A percentile compares a stretch with the other conserved stretches of the same genome.
These are phyloP conservation scores for Sericinus montela DNA, from an alignment of 2,888 invertebrate species.

Conservation along the genomic window DNA sequence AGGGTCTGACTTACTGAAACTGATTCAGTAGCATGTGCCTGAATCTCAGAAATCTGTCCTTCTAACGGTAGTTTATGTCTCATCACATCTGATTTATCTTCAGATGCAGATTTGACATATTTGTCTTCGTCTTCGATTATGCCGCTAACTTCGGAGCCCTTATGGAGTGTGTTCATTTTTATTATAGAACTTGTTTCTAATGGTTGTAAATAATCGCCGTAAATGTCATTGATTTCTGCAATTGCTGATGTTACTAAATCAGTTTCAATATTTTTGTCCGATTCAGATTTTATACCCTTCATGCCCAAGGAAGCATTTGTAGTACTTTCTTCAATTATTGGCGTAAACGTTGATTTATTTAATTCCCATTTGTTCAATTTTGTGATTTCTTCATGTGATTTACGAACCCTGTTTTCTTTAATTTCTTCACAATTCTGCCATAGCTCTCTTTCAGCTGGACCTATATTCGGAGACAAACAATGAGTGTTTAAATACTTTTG, in stretches of 20 bases:
- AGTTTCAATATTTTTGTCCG: conserved; percentile 49
- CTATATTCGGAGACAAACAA: conserved; percentile 50
- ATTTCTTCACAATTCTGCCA: conserved; percentile 58
- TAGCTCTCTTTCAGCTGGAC: conserved; percentile 68
- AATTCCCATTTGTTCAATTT: conserved; percentile 40
- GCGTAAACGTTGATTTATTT: conserved; percentile 56
- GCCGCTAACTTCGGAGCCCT: conserved; percentile 32
- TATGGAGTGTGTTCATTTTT: conserved; percentile 33
- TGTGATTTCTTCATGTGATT: conserved; percentile 42
- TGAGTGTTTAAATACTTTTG: conserved; percentile 38
- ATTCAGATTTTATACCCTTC: conserved; percentile 39
- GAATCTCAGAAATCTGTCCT: conserved; percentile 78
- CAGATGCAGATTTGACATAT: conserved; percentile 75
- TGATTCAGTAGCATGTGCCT: conserved; percentile 74
- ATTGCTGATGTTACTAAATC: conserved; percentile 66
- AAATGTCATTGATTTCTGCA: conserved; percentile 66
- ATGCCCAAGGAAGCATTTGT: conserved; percentile 47
- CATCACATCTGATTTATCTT: conserved; percentile 68
- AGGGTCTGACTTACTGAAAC: conserved; percentile 74
- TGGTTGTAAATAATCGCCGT: conserved; percentile 54
- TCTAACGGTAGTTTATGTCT: conserved; percentile 57
- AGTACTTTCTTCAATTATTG: conserved; percentile 69
- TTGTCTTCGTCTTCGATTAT: conserved; percentile 36
- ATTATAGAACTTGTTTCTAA: conserved; percentile 43
- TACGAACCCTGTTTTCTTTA: conserved; percentile 35